These are phyloP conservation scores for Drosophila elegans DNA, from an alignment of 1,140 invertebrate species.

Conservation along the genomic window DNA sequence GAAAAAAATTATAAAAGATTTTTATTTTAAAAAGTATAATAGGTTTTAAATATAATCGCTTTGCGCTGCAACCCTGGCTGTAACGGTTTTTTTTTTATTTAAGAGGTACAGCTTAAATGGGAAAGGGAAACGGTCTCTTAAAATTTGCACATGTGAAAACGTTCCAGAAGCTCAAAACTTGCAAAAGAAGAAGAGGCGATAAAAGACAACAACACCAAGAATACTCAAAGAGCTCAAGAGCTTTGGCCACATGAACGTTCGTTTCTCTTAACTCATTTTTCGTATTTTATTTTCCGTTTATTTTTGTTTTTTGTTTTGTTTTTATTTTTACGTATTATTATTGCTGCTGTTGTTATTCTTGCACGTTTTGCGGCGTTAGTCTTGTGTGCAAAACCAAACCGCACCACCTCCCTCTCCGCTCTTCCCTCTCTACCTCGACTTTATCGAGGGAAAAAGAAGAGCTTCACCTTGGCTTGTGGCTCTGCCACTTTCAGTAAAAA, in stretches of 20 bases:
- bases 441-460: constrained; percentile 4
- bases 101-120: constrained; percentile 16
- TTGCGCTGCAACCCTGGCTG: constrained; percentile 2
- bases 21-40: background rate
- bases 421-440: background rate
- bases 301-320: constrained; percentile 18
- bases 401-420: background rate
- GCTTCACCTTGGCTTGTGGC: constrained; percentile 74
- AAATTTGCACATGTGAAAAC: constrained; percentile 71
- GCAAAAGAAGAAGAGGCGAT: constrained; percentile 26
- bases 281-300: constrained; percentile 52
- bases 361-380: constrained; percentile 61
- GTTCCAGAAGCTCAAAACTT: constrained; percentile 23
- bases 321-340: constrained; percentile 39
- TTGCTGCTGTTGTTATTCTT: constrained; percentile 43
- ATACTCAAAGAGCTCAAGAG: constrained; percentile 20
- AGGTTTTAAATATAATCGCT: constrained; percentile 1
- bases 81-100: constrained; percentile 6
- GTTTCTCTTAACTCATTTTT: constrained; percentile 75
- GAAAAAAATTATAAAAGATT: too few relatives aligned
- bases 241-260: constrained; percentile 61
- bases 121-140: constrained; percentile 30
- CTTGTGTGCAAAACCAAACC: constrained; percentile 22
- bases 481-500: constrained; percentile 72
- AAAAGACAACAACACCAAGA: constrained; percentile 35